Evolutionary conservation across 2,797 vertebrate species (phyloP), one percentile per base, ranked within the genome.

Genomic region (Smutsia gigantea): DNA sequence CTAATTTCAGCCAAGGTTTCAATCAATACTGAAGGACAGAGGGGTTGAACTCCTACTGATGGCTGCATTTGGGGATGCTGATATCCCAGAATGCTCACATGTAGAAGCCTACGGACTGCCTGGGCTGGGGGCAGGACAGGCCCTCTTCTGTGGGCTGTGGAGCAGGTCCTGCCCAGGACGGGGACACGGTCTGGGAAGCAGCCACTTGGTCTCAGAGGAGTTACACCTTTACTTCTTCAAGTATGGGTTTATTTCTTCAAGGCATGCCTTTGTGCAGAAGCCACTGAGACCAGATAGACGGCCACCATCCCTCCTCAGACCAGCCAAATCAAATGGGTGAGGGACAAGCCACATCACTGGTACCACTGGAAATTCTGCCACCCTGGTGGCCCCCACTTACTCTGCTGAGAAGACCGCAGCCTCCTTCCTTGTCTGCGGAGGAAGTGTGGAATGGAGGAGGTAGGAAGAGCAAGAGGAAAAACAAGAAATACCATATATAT

Each of bases 371-470:
- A 97, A 95, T 88, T 19, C 77, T n/a, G 55, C 51, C 55, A 29
- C n/a, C 84, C 59, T 53, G 17, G 64, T 1, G 39, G 63, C 82
- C 49, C 11, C 12, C 39, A 23, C 53, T 77, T 46, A 57, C 87
- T 53, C 93, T 46, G 64, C 84, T 8, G 27, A 55, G 57, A 97
- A 94, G 95, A 91, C 17, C 90, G 13, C 55, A 84, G 84, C 90
- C 85, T 39, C 57, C 63, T 86, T 90, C 57, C 57, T 75, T 23
- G 13, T 92, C 87, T 39, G 75, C 82, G 89, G 81, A 90, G 27
- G 13, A 93, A 61, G 63, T 31, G 12, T 91, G 55, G 72, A 78
- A 46, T 39, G 83, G 5, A 59, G 66, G 15, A 78, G n/a, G 91
- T 97, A 14, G 53, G 55, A 72, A 66, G 37, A 79, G 9, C 1